Conservation (phyloP, 2,888 invertebrate genomes). For the Nebria brevicollis region DNA sequence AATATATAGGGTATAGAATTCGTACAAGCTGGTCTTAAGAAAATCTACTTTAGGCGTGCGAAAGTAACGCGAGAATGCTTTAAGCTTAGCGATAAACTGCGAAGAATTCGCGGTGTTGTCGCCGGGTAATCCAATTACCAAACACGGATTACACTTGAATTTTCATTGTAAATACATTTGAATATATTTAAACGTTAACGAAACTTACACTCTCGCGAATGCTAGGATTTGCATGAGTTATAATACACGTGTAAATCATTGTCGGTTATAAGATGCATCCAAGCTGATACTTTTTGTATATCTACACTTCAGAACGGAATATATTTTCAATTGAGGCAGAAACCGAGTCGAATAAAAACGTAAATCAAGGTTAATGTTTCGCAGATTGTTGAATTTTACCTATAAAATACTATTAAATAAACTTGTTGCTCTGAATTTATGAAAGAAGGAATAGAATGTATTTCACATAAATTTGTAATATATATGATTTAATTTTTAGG, state of each 20-base stretch:
- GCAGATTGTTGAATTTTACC: too few species aligned
- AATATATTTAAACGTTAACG: slow-evolving; percentile 20
- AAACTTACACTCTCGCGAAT: slow-evolving; percentile 10
- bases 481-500: slow-evolving; percentile 5
- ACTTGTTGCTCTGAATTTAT: too few species aligned
- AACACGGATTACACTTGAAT: slow-evolving; percentile 28
- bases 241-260: background rate
- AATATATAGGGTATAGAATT: background rate
- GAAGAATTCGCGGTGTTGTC: slow-evolving; percentile 34
- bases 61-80: slow-evolving; percentile 2
- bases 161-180: slow-evolving; percentile 14
- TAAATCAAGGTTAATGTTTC: too few species aligned
- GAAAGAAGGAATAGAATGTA: too few species aligned
- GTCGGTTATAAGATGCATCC: background rate
- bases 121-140: slow-evolving; percentile 39
- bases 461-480: too few species aligned
- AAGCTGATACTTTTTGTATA: slow-evolving; percentile 9
- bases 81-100: slow-evolving; percentile 37
- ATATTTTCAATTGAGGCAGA: background rate
- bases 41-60: background rate
- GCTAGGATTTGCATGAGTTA: background rate
- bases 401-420: too few species aligned
- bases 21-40: background rate
- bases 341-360: too few species aligned
- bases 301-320: background rate